A percentile compares a stretch with the other conserved stretches of the same genome.
phyloP scores from a whole-genome alignment of 2,888 invertebrate species.

The Lysandra coridon region DNA sequence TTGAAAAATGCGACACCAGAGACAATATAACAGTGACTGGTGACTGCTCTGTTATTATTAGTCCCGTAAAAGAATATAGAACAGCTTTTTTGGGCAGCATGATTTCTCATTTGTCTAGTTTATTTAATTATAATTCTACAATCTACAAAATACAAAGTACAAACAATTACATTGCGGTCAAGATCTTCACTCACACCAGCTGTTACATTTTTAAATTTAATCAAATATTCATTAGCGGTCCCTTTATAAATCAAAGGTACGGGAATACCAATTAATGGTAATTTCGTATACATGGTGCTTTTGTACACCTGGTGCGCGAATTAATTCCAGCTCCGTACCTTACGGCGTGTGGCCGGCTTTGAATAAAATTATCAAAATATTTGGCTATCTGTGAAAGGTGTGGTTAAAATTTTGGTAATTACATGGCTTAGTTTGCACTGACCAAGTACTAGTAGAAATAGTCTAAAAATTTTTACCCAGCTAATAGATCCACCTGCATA shows the following conservation, averaged over 20 bases:
- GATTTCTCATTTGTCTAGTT: too few relatives aligned
- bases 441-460: too few relatives aligned
- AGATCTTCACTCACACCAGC: neutral
- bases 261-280: conserved; percentile 44
- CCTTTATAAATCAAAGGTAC: conserved; percentile 50
- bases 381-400: neutral
- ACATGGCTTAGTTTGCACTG: too few relatives aligned
- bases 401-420: neutral
- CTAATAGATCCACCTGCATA: too few relatives aligned
- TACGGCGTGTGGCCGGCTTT: neutral
- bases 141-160: too few relatives aligned
- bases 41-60: too few relatives aligned
- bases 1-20: too few relatives aligned
- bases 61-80: too few relatives aligned
- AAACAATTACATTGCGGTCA: conserved; percentile 31
- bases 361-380: conserved; percentile 19
- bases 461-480: too few relatives aligned
- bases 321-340: conserved; percentile 44
- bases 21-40: too few relatives aligned
- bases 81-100: too few relatives aligned
- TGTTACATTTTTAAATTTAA: neutral
- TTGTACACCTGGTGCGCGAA: conserved; percentile 49
- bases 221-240: conserved; percentile 42
- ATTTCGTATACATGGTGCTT: conserved; percentile 49
- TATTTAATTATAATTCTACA: too few relatives aligned